Evolutionary conservation across 2,888 invertebrate species (phyloP), one percentile per base, ranked within the genome.

Genomic region (Chymomyza caudatula): DNA sequence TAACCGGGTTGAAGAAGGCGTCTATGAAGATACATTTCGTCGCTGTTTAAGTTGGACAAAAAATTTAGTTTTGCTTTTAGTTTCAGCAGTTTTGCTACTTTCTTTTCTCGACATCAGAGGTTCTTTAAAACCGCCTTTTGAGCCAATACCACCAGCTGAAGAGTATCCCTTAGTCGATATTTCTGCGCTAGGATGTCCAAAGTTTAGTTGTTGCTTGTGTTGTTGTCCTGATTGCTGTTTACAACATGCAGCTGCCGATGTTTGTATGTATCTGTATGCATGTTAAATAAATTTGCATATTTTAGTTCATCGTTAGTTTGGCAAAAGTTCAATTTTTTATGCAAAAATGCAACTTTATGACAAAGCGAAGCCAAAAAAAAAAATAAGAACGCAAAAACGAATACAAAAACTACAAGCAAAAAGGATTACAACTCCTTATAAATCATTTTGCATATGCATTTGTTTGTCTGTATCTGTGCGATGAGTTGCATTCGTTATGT

Each of bases 321-420:
- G 85, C 84, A 87, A 87, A 86, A 85, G 84, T 77, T 85, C 81
- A 85, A 85, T 87, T 85, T 68, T 79, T 69, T 77, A 77, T 83
- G 76, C 79, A 78, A 78, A 79, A 85, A 73, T 77, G 69, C 71
- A 78, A 69, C 71, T 65, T 64, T 71, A 74, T 78, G 85, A 70
- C 74, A 82, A 82, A 55, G 37, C 57, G 43, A 73, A 76, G 71
- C 63, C 68, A 73, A 76, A 74, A 29, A 60, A 60, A 66, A 54
- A 54, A 62, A 6, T 44, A 47, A 44, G 25, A 49, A 53, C 37
- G 4, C 55, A 58, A 51, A 44, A 25, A 66, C 43, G 29, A 49
- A 60, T 13, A 54, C 8, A 1, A 4, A 29, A 4, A 29, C 29
- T 29, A 29, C 29, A 29, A 6, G 29, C 8, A 29, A 8, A 29